Base-by-base conservation (phyloP, 2,113 vertebrate species). In the Nyctibius bracteatus region DNA sequence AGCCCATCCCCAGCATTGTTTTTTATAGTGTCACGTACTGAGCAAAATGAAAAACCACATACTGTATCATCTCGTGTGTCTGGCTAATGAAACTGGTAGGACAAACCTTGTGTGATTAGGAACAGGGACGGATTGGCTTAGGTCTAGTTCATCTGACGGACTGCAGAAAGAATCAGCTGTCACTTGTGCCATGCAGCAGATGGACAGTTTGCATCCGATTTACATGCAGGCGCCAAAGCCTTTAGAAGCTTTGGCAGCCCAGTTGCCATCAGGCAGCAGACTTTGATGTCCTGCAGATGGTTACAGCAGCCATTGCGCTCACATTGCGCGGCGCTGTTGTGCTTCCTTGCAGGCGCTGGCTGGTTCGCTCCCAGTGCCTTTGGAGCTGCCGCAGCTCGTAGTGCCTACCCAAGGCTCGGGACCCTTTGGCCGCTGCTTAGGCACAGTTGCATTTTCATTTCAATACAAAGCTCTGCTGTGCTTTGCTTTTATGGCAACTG, bases 181-280 rank as follows among this genome's bases (percentile, higher is more conserved):
- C 97, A 93, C 98, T 97, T 97, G 98, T 98, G 98, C 98, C 98
- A 98, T 98, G 97, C 97, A 95, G 98, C 98, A 98, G 98, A 98
- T 98, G 98, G 98, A 98, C 98, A 98, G 98, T 98, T 98, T 98
- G 98, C 98, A 98, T 98, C 98, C 96, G 96, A 98, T 98, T 98
- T 98, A 97, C 97, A 97, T 96, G 95, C 98, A 89, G 96, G 96
- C 97, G 98, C 98, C 98, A 98, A 98, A 98, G 98, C 98, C 97
- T 98, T 98, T 98, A 98, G 98, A 98, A 98, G 98, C 98, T 97
- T 98, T 98, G 98, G 98, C 98, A 98, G 97, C 97, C 95, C 96
- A 46, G 95, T 97, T 97, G 68, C 98, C 98, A 98, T 98, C 98
- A 97, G 98, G 97, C 98, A 98, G 97, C 97, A 98, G 98, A 97